phyloP scores from a whole-genome alignment of 2,888 invertebrate genomes.

The Deilephila elpenor region DNA sequence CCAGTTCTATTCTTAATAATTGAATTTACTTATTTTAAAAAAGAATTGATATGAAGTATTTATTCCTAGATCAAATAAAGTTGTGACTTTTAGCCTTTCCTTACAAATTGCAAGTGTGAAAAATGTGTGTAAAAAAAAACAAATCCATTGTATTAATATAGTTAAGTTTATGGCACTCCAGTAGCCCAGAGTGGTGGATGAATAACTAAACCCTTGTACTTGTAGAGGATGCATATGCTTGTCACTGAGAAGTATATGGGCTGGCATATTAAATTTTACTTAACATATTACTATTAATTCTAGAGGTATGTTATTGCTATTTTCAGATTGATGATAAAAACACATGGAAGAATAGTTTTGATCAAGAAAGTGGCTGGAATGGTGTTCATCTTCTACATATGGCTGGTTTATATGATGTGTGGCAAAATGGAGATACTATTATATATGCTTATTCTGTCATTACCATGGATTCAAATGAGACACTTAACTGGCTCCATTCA shows the following conservation, averaged over 20 bases:
- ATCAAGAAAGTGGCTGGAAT: constrained; percentile 83
- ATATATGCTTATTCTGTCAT: constrained; percentile 91
- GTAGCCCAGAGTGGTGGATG: background rate
- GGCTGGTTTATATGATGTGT: constrained; percentile 90
- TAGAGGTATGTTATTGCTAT: constrained; percentile 7
- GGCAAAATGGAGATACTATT: constrained; percentile 84
- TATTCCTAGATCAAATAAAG: too few species aligned
- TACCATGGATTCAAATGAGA: constrained; percentile 89
- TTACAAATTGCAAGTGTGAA: too few species aligned
- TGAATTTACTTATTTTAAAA: background rate
- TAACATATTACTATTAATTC: background rate
- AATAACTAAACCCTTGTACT: background rate
- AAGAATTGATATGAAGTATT: background rate
- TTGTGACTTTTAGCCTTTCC: too few species aligned
- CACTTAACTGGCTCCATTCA: constrained; percentile 90
- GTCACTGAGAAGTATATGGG: too few species aligned
- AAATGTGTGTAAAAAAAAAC: too few species aligned
- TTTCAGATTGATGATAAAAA: constrained; percentile 80
- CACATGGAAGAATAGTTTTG: constrained; percentile 81
- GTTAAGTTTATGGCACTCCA: too few species aligned
- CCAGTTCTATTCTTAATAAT: background rate
- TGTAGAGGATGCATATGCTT: too few species aligned
- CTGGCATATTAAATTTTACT: constrained; percentile 20
- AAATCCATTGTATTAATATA: too few species aligned
- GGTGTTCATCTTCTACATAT: constrained; percentile 88